phyloP scores from a whole-genome alignment of 2,797 vertebrate genomes.

The Varecia variegata region DNA sequence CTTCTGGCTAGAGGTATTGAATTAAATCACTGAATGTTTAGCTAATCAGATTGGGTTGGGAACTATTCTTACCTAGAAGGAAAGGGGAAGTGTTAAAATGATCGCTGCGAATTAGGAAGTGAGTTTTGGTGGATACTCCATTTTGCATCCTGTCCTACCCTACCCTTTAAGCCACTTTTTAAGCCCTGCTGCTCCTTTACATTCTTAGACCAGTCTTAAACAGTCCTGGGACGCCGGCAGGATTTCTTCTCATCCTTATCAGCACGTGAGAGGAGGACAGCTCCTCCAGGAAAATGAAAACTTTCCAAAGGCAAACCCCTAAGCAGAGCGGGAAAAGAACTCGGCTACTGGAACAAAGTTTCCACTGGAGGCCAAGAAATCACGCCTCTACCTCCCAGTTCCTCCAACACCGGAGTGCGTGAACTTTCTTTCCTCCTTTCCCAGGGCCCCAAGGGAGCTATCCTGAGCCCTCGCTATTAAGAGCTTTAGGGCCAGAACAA shows the following conservation, averaged over 20 bases:
- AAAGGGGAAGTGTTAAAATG: not conserved
- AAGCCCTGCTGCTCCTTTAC: not conserved
- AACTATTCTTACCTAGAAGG: not conserved
- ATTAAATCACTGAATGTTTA: not conserved
- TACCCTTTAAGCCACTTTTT: not conserved
- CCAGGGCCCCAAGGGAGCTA: not conserved
- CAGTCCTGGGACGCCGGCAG: not conserved
- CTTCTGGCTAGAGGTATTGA: not conserved
- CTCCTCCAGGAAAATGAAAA: not conserved
- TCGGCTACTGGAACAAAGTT: not conserved
- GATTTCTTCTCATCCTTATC: not conserved
- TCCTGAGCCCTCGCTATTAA: not conserved
- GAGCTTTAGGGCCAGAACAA: not conserved
- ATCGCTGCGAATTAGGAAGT: not conserved
- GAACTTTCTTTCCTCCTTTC: not conserved
- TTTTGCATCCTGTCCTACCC: not conserved
- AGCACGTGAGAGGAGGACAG: conserved; percentile 43
- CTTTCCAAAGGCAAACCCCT: not conserved
- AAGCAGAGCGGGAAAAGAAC: not conserved
- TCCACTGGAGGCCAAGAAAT: not conserved
- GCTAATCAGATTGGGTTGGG: not conserved
- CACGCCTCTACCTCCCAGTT: not conserved
- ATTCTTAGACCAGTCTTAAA: not conserved
- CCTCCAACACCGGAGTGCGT: not conserved
- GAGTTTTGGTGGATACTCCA: not conserved